These are phyloP conservation scores for Patella pellucida DNA, from an alignment of 2,888 invertebrate species.

Conservation along the genomic window DNA sequence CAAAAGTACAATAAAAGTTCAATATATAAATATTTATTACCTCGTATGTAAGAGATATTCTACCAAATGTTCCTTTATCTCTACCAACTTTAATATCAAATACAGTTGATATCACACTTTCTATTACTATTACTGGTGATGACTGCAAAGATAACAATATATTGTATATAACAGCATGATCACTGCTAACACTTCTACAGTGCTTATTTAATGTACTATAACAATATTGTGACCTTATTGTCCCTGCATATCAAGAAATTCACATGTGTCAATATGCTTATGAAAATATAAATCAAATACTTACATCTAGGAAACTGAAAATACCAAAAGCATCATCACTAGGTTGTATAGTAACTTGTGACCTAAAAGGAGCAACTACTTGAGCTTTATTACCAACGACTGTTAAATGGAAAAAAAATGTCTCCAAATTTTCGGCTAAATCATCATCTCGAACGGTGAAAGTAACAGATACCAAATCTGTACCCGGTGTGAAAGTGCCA, in stretches of 20 bases:
- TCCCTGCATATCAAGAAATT: no score
- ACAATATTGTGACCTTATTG: no score
- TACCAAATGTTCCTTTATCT: conserved; percentile 48
- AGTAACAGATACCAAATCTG: conserved; percentile 41
- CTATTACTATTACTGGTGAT: conserved; percentile 44
- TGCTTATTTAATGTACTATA: no score
- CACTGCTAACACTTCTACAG: no score
- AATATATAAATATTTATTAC: conserved; percentile 32
- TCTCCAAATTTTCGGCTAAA: conserved; percentile 61
- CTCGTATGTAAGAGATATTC: conserved; percentile 50
- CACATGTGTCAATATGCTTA: no score
- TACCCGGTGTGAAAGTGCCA: conserved; percentile 51
- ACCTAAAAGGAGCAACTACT: conserved; percentile 43
- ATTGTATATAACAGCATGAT: no score
- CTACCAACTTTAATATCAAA: conserved; percentile 43
- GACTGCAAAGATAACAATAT: conserved; percentile 31
- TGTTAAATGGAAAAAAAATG: conserved; percentile 49
- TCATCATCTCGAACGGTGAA: conserved; percentile 64
- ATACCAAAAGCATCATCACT: conserved; percentile 69
- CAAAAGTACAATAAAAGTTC: no score
- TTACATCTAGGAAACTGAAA: conserved; percentile 60
- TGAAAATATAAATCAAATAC: conserved; percentile 21
- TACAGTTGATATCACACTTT: conserved; percentile 40
- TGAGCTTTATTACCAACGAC: conserved; percentile 43
- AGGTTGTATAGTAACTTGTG: conserved; percentile 58